A percentile compares a stretch with the other conserved stretches of the same genome.
These are phyloP conservation scores for Amphipyra berbera DNA, from an alignment of 2,888 invertebrate genomes.

Conservation along the genomic window DNA sequence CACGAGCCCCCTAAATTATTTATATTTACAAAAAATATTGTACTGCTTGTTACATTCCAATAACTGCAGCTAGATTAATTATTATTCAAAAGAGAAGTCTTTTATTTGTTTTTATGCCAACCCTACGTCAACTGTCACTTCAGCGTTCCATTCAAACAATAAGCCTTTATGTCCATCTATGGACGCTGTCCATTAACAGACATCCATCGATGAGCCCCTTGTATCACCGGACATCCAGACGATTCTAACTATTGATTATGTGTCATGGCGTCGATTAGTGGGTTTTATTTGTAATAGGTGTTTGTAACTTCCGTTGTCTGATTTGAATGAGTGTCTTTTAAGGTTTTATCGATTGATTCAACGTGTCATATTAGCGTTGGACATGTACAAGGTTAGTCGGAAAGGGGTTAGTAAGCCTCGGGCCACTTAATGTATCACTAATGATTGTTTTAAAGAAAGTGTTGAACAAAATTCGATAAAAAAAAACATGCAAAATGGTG, in stretches of 20 bases:
- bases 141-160: conserved; percentile 47
- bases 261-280: conserved; percentile 42
- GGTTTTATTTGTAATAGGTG: conserved; percentile 34
- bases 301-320: conserved; percentile 20
- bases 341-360: background rate
- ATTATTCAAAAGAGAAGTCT: background rate
- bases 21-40: no score
- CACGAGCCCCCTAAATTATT: no score
- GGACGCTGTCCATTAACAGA: conserved; percentile 30
- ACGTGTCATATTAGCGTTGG: no score
- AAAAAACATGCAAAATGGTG: no score
- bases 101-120: conserved; percentile 5
- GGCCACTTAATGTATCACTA: no score
- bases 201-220: conserved; percentile 25
- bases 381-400: no score
- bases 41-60: no score
- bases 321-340: conserved; percentile 1
- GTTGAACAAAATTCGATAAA: no score
- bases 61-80: no score
- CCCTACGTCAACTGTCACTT: conserved; percentile 32
- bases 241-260: conserved; percentile 27
- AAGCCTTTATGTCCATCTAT: conserved; percentile 44
- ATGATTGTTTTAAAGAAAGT: no score
- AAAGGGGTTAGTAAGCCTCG: no score
- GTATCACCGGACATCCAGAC: conserved; percentile 39